phyloP scores from a whole-genome alignment of 1,140 invertebrate species.

The Plodia interpunctella region DNA sequence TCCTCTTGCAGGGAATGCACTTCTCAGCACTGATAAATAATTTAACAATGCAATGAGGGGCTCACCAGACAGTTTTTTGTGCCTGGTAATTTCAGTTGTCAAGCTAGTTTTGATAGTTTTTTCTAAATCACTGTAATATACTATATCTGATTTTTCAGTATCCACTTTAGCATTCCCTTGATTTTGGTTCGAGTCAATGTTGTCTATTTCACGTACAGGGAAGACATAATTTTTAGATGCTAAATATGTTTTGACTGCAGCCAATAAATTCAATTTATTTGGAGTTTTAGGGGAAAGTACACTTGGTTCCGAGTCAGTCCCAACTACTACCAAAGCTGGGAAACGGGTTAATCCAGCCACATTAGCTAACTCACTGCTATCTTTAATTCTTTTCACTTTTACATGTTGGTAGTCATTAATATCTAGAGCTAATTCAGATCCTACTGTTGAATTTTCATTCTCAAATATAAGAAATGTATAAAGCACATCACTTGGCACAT shows the following conservation, averaged over 20 bases:
- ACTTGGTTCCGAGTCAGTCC: constrained; percentile 53
- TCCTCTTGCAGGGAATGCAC: constrained; percentile 85
- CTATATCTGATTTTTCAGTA: constrained; percentile 49
- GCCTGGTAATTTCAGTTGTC: constrained; percentile 86
- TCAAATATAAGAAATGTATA: constrained; percentile 81
- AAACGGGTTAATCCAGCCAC: constrained; percentile 70
- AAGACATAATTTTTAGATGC: constrained; percentile 64
- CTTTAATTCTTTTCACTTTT: constrained; percentile 76
- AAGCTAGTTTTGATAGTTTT: constrained; percentile 88
- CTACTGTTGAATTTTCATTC: constrained; percentile 76
- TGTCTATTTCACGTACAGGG: constrained; percentile 33
- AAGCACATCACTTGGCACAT: constrained; percentile 55
- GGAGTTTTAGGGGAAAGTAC: constrained; percentile 61
- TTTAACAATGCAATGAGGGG: constrained; percentile 83
- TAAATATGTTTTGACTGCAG: constrained; percentile 76
- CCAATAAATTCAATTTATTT: constrained; percentile 63
- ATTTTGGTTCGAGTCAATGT: constrained; percentile 39
- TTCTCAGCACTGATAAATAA: constrained; percentile 83
- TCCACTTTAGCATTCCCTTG: constrained; percentile 57
- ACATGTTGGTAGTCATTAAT: constrained; percentile 76
- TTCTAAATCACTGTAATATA: constrained; percentile 92
- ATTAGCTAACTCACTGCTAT: constrained; percentile 76
- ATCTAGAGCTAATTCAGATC: constrained; percentile 81
- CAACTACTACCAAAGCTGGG: constrained; percentile 75
- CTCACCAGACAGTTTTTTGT: constrained; percentile 83